These are phyloP conservation scores for Chrysolina oricalcia DNA, from an alignment of 2,888 invertebrate species.

Conservation along the genomic window DNA sequence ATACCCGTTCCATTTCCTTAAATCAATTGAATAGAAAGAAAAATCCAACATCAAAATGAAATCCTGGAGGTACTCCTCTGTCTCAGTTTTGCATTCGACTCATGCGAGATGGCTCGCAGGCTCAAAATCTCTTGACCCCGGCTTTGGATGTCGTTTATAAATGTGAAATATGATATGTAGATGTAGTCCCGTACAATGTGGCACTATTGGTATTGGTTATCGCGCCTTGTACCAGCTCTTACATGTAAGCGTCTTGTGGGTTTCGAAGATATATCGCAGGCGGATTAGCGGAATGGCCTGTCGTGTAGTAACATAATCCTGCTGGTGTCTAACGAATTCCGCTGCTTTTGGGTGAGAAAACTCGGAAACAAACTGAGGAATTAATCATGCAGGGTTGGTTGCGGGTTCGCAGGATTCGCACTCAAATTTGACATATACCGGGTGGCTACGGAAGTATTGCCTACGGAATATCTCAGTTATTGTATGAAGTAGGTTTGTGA, in stretches of 20 bases:
- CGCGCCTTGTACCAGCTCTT: conserved; percentile 17
- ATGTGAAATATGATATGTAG: conserved; percentile 31
- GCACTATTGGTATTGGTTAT: conserved; percentile 28
- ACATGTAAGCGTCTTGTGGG: conserved; percentile 14
- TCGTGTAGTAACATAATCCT: conserved; percentile 20
- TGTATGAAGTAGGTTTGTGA: too few species aligned
- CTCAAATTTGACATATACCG: too few species aligned
- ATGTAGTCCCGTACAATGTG: conserved; percentile 23
- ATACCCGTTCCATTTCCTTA: too few species aligned
- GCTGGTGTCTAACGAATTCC: conserved; percentile 18
- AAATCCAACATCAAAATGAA: too few species aligned
- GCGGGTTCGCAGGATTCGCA: not conserved
- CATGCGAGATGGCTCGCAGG: conserved; percentile 1
- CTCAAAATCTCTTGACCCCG: conserved; percentile 14
- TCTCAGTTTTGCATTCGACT: too few species aligned
- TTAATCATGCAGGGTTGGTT: not conserved
- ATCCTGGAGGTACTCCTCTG: too few species aligned
- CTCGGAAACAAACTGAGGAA: not conserved
- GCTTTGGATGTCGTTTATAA: conserved; percentile 21
- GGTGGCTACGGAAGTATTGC: too few species aligned
- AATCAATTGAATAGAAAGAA: too few species aligned
- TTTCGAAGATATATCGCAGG: conserved; percentile 20
- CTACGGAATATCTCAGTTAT: too few species aligned
- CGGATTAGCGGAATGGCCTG: not conserved
- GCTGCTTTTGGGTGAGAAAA: conserved; percentile 1